Evolutionary conservation across 2,113 vertebrate species (phyloP).

Genomic region (Callionymus lyra): DNA sequence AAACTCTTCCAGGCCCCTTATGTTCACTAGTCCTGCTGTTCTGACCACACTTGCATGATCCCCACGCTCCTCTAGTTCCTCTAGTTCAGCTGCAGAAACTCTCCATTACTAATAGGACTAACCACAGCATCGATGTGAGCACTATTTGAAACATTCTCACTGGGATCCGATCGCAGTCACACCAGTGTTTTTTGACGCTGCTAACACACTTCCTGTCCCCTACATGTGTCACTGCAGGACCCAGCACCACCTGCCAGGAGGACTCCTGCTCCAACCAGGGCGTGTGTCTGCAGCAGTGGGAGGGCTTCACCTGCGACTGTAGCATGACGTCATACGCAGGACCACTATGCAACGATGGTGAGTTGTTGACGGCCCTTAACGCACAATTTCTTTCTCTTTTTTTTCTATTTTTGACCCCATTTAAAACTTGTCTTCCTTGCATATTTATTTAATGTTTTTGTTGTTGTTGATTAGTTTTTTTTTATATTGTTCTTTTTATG

Average conservation of each 20-base stretch:
- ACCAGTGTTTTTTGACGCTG: neutral
- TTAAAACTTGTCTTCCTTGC: neutral
- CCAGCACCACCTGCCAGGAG: constrained; percentile 96
- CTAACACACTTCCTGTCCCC: neutral
- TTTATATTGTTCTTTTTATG: neutral
- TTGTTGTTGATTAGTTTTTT: neutral
- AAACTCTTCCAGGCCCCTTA: constrained; percentile 29
- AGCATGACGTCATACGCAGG: constrained; percentile 98
- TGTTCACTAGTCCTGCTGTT: constrained; percentile 42
- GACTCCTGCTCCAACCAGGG: constrained; percentile 97
- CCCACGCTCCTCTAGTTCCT: constrained; percentile 38
- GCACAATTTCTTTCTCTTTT: neutral
- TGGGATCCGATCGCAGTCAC: constrained; percentile 18
- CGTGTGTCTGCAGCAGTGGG: constrained; percentile 98
- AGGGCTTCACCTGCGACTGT: constrained; percentile 96
- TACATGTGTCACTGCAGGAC: constrained; percentile 66
- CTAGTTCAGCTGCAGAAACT: neutral
- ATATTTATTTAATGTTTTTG: constrained; percentile 5
- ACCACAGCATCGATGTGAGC: constrained; percentile 15
- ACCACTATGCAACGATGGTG: constrained; percentile 92
- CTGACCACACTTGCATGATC: constrained; percentile 38
- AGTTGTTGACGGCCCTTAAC: too few relatives aligned
- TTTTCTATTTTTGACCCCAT: neutral
- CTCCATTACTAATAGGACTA: constrained; percentile 34
- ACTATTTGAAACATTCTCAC: neutral